These are phyloP conservation scores for Microcebus lehilahytsara DNA, from an alignment of 2,113 vertebrate species.

Conservation along the genomic window DNA sequence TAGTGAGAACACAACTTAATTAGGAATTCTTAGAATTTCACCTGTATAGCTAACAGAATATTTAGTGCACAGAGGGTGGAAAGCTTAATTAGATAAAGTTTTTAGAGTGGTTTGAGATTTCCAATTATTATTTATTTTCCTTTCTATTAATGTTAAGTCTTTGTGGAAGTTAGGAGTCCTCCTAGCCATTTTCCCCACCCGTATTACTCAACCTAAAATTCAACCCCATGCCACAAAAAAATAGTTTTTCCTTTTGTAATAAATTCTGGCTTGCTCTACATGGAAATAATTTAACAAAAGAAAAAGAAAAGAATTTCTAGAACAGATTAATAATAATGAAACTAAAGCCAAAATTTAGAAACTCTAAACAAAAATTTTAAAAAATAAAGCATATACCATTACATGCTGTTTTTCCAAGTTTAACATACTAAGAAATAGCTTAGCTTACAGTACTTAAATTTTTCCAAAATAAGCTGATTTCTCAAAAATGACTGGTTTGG, in stretches of 20 bases:
- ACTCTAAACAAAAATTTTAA: not conserved
- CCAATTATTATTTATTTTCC: conserved; percentile 8
- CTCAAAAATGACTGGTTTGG: not conserved
- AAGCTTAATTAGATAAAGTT: conserved; percentile 50
- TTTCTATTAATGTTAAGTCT: conserved; percentile 17
- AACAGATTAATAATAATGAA: not conserved
- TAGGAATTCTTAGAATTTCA: conserved; percentile 59
- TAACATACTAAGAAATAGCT: not conserved
- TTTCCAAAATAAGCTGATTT: conserved; percentile 22
- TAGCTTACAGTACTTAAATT: not conserved
- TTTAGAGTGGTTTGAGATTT: conserved; percentile 15
- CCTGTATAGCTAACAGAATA: conserved; percentile 42
- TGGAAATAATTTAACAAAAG: conserved; percentile 20
- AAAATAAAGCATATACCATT: not conserved
- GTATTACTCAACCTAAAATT: conserved; percentile 3
- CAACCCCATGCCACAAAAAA: not conserved
- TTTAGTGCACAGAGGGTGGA: not conserved
- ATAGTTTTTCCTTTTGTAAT: not conserved
- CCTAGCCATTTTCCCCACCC: not conserved
- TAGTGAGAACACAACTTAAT: conserved; percentile 58
- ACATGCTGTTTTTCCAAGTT: not conserved
- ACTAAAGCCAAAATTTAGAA: not conserved
- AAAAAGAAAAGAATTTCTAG: conserved; percentile 7
- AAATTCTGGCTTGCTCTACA: not conserved
- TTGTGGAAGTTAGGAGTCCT: not conserved